Evolutionary conservation across 2,888 invertebrate species (phyloP).

Genomic region (Eupelmus urozonus): DNA sequence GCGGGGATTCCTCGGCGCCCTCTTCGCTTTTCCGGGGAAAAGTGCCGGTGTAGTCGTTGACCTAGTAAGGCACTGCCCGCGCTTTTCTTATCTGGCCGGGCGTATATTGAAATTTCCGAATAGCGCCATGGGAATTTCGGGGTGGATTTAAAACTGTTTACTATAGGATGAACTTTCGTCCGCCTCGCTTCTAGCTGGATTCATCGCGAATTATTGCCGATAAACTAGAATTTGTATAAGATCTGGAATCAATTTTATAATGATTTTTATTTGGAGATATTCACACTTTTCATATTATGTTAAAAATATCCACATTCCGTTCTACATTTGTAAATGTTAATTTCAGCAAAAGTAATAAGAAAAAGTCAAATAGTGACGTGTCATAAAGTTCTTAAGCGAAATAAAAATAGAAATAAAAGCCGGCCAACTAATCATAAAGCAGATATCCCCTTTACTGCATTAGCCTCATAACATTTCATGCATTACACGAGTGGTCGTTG

Average conservation of each 20-base stretch:
- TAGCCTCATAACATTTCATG: slow-evolving; percentile 29
- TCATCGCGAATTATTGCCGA: neutral
- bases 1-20: slow-evolving; percentile 8
- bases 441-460: slow-evolving; percentile 5
- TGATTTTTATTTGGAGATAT: too few relatives aligned
- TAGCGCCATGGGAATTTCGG: neutral
- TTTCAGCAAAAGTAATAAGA: neutral
- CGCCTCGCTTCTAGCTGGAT: neutral
- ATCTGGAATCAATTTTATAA: too few relatives aligned
- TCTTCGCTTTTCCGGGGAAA: neutral
- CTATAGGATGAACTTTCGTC: neutral
- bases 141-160: neutral
- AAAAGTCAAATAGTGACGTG: neutral
- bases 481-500: slow-evolving; percentile 12
- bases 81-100: slow-evolving; percentile 10
- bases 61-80: slow-evolving; percentile 4
- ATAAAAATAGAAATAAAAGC: neutral
- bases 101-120: slow-evolving; percentile 15
- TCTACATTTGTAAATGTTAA: neutral
- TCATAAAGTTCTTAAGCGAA: neutral
- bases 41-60: slow-evolving; percentile 8
- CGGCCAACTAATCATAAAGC: neutral
- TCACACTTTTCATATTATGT: too few relatives aligned
- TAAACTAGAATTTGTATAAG: neutral
- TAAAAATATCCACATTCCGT: neutral